These are phyloP conservation scores for Ricordea florida DNA, from an alignment of 92 coral and sea anemone species.

Conservation along the genomic window DNA sequence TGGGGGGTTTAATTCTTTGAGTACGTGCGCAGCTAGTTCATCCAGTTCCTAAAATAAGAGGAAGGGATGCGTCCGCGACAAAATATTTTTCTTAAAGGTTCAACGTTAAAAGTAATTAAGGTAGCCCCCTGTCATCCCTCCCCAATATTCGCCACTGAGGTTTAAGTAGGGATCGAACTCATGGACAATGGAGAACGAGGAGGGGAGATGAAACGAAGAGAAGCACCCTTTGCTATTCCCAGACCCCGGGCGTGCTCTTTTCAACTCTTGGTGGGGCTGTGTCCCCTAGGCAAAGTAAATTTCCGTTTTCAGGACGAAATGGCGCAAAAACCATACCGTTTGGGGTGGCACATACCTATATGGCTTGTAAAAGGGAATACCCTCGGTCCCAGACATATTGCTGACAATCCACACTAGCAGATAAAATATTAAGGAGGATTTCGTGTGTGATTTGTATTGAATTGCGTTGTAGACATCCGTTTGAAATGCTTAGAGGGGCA, in stretches of 20 bases:
- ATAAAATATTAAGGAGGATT: not conserved
- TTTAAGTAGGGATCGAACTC: not conserved
- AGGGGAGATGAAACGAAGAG: not conserved
- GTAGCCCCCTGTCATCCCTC: not conserved
- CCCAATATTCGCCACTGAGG: not conserved
- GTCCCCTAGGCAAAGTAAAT: not conserved
- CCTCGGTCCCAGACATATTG: not conserved
- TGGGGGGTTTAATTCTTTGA: not conserved
- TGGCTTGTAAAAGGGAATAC: not conserved
- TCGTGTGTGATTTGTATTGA: not conserved
- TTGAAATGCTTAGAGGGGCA: not conserved
- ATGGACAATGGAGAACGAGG: not conserved
- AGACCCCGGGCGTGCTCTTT: not conserved
- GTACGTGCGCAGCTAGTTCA: not conserved
- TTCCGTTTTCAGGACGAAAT: not conserved
- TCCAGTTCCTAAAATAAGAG: not conserved
- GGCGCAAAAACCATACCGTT: not conserved
- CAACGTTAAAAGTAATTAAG: not conserved
- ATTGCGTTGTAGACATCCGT: not conserved
- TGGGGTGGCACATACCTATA: not conserved
- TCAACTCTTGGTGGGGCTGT: slow-evolving; percentile 1
- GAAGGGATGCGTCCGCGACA: not conserved
- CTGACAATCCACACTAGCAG: slow-evolving; percentile 1
- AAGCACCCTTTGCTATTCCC: not conserved
- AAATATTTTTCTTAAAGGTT: no score